These are phyloP conservation scores for Lochmaea capreae DNA, from an alignment of 2,888 invertebrate species.

Conservation along the genomic window DNA sequence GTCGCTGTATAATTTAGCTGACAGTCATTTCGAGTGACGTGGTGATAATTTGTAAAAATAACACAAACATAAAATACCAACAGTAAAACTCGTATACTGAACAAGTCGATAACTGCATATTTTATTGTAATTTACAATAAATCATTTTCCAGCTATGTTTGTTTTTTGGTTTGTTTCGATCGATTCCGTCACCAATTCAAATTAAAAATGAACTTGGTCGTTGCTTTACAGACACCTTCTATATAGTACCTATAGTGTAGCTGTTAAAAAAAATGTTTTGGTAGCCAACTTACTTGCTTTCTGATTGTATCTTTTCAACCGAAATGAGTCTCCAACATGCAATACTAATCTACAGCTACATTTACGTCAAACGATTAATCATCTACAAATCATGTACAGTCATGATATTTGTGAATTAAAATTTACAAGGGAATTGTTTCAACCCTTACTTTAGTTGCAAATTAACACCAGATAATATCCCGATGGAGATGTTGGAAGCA, in stretches of 20 bases:
- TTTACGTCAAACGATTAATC: constrained; percentile 4
- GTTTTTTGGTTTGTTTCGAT: too few species aligned
- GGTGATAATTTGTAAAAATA: neutral
- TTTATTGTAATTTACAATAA: too few species aligned
- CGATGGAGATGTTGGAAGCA: too few species aligned
- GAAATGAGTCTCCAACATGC: constrained; percentile 21
- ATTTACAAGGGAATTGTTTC: neutral
- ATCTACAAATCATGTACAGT: neutral
- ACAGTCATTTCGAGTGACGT: neutral
- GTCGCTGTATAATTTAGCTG: neutral
- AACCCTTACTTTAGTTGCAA: neutral
- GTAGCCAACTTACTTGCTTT: neutral
- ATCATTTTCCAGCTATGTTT: too few species aligned
- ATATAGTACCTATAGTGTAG: too few species aligned
- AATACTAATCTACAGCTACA: constrained; percentile 8
- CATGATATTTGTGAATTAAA: constrained; percentile 10
- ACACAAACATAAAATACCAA: neutral
- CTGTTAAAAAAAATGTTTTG: too few species aligned
- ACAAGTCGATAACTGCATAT: too few species aligned
- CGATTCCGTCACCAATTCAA: too few species aligned
- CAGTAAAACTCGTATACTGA: too few species aligned
- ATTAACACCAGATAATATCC: too few species aligned
- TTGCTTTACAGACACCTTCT: too few species aligned
- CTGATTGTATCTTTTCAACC: constrained; percentile 9
- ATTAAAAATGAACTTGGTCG: too few species aligned